Percentiles rank a stretch among this genome's conserved stretches.
Conservation (phyloP, 2,888 invertebrate species). For the Agonum fuliginosum region DNA sequence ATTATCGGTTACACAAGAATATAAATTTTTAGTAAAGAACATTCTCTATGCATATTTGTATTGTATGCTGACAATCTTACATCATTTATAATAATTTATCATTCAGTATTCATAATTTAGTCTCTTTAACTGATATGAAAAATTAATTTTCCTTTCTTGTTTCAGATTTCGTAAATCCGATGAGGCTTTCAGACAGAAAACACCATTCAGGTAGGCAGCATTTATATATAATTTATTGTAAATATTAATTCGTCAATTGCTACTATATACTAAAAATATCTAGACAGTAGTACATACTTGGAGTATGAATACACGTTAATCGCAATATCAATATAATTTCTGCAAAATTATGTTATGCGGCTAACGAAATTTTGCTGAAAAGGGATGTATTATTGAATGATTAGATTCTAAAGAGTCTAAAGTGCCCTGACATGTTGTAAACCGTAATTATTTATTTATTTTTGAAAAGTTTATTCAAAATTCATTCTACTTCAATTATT, state of each 20-base stretch:
- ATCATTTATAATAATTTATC: not conserved
- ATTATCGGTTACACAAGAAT: not conserved
- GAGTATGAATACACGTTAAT: no score
- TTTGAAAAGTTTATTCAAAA: not conserved
- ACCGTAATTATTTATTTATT: slow-evolving; percentile 25
- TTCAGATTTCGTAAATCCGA: slow-evolving; percentile 3
- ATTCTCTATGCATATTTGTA: not conserved
- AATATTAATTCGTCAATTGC: no score
- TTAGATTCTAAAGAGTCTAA: not conserved
- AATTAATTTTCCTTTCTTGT: not conserved
- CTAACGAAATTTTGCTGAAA: no score
- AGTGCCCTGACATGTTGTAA: slow-evolving; percentile 21
- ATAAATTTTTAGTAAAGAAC: not conserved
- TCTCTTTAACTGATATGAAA: not conserved
- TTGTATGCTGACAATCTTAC: not conserved
- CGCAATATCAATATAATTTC: no score
- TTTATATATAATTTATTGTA: not conserved
- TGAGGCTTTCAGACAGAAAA: not conserved
- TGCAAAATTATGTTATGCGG: no score
- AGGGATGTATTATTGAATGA: no score
- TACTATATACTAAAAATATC: no score
- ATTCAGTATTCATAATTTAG: not conserved
- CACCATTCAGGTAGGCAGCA: slow-evolving; percentile 5
- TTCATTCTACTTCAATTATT: slow-evolving; percentile 5
- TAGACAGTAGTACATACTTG: no score